Conservation (phyloP, 2,888 invertebrate genomes). For the Leptinotarsa haldemani region DNA sequence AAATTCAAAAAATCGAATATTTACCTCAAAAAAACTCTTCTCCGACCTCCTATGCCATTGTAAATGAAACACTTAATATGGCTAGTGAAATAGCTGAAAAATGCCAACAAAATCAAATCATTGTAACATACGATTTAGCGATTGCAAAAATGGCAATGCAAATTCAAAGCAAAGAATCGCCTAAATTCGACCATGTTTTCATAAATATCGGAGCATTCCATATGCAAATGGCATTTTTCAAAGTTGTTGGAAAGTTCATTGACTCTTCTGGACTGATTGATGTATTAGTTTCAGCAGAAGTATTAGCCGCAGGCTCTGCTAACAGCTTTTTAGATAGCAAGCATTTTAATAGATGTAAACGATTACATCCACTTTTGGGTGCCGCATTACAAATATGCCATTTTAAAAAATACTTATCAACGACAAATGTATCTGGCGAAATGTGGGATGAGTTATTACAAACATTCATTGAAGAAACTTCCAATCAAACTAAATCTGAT, state of each 20-base stretch:
- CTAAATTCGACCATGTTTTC: constrained; percentile 49
- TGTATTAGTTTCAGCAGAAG: constrained; percentile 54
- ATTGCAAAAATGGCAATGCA: no score
- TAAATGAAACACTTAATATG: constrained; percentile 31
- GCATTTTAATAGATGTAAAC: constrained; percentile 21
- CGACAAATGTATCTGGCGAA: constrained; percentile 32
- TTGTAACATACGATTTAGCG: constrained; percentile 28
- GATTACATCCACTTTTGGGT: background rate
- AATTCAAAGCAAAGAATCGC: constrained; percentile 50
- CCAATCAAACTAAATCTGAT: constrained; percentile 28
- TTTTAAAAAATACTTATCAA: constrained; percentile 32
- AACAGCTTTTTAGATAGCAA: constrained; percentile 57
- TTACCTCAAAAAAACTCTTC: constrained; percentile 30
- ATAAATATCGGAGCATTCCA: background rate
- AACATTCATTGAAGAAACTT: constrained; percentile 24
- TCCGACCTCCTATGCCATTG: constrained; percentile 33
- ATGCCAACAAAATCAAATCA: constrained; percentile 20
- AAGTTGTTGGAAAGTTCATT: constrained; percentile 58
- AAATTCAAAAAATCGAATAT: constrained; percentile 37
- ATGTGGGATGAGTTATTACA: constrained; percentile 30
- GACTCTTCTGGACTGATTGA: constrained; percentile 56
- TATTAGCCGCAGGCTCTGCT: constrained; percentile 54
- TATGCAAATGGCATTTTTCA: constrained; percentile 46
- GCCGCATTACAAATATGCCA: constrained; percentile 33
- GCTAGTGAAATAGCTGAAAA: constrained; percentile 26